phyloP scores from a whole-genome alignment of 2,797 vertebrate genomes.

The Microcaecilia unicolor region DNA sequence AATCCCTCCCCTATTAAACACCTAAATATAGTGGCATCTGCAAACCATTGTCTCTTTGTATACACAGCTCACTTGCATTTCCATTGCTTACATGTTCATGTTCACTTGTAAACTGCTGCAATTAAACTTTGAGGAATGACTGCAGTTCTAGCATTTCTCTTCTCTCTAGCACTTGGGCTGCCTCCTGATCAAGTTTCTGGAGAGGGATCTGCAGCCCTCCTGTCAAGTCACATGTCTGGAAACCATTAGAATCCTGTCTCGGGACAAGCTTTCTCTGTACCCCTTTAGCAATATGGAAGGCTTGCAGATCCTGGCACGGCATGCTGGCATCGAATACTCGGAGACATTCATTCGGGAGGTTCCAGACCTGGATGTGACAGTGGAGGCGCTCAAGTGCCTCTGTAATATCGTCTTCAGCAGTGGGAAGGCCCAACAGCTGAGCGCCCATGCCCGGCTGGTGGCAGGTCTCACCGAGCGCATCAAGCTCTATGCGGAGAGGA shows the following conservation, averaged over 20 bases:
- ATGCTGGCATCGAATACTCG: constrained; percentile 51
- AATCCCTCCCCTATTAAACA: no score
- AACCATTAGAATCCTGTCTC: constrained; percentile 78
- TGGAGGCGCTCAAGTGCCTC: constrained; percentile 83
- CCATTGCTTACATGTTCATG: no score
- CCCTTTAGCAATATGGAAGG: constrained; percentile 61
- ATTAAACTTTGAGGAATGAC: no score
- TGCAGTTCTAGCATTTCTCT: rapidly evolving
- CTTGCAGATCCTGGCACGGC: constrained; percentile 64
- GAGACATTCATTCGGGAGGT: constrained; percentile 43
- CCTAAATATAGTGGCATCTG: no score
- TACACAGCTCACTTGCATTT: no score
- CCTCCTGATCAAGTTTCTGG: constrained; percentile 67
- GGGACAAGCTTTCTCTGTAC: constrained; percentile 69
- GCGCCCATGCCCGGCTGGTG: constrained; percentile 60
- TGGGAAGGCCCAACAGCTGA: constrained; percentile 60
- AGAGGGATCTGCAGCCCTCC: constrained; percentile 69
- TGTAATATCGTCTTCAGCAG: constrained; percentile 86
- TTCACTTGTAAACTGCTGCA: no score
- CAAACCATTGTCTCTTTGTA: no score
- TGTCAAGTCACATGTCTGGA: constrained; percentile 78
- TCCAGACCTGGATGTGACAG: constrained; percentile 68
- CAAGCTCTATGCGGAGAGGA: constrained; percentile 59
- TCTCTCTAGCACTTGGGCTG: constrained; percentile 65
- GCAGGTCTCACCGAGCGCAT: constrained; percentile 65